A percentile compares a stretch with the other conserved stretches of the same genome.
phyloP scores from a whole-genome alignment of 1,140 invertebrate species.

The Orius insidiosus region DNA sequence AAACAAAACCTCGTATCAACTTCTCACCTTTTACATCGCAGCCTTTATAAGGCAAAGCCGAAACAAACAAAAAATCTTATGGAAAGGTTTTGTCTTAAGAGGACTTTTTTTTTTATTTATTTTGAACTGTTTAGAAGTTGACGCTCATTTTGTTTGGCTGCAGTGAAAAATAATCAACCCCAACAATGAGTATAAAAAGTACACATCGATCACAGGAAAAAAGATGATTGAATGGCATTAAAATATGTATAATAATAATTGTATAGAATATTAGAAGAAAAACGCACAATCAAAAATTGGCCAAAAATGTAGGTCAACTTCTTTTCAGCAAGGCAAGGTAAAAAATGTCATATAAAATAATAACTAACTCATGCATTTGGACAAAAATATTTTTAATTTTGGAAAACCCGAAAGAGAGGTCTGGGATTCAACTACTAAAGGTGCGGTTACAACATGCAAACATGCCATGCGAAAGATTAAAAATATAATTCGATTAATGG shows the following conservation, averaged over 20 bases:
- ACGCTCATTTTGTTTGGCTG: conserved; percentile 81
- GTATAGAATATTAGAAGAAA: conserved; percentile 26
- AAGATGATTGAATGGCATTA: conserved; percentile 12
- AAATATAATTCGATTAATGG: not conserved
- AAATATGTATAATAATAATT: conserved; percentile 26
- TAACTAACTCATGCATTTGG: not conserved
- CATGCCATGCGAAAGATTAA: too few species aligned
- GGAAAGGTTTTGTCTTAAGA: not conserved
- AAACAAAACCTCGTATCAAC: conserved; percentile 79
- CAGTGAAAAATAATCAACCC: conserved; percentile 13
- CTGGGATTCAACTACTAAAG: too few species aligned
- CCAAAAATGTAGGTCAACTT: conserved; percentile 83
- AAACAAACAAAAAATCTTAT: conserved; percentile 4
- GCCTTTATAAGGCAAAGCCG: not conserved
- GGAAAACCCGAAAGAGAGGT: too few species aligned
- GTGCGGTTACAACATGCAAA: too few species aligned
- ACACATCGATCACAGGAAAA: conserved; percentile 15
- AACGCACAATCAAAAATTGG: conserved; percentile 47
- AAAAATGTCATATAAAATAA: conserved; percentile 17
- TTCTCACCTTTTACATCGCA: conserved; percentile 39
- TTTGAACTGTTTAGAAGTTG: conserved; percentile 52
- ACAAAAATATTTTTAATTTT: too few species aligned
- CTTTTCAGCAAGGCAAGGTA: conserved; percentile 48
- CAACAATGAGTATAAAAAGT: conserved; percentile 8
- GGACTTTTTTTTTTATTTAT: conserved; percentile 5